Base-by-base conservation (phyloP, 2,113 vertebrate species). In the Epinephelus cyanopodus region DNA sequence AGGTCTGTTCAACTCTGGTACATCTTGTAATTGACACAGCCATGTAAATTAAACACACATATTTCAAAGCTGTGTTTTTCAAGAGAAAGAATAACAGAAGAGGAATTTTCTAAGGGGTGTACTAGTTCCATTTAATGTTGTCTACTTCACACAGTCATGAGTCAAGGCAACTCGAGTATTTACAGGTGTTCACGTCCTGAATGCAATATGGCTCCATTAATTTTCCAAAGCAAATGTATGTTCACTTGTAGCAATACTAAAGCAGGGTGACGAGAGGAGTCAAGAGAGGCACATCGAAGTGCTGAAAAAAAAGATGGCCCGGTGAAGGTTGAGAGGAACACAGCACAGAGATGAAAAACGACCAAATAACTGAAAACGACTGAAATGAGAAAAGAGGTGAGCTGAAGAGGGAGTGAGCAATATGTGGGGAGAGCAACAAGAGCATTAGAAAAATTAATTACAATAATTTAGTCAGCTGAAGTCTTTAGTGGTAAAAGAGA, bases 341-440 rank as follows among this genome's bases (percentile, higher is more conserved):
- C 75, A 84, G 91, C 85, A 83, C 82, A 74, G 74, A 86, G 75
- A 93, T 90, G 89, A 92, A 91, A 90, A 90, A 83, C 65, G 17
- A 6, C 6, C 23, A 47, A 25, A 50, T 18, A 65, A 73, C 12
- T 54, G 25, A 80, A 63, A 66, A 71, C 58, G 52, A 70, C 53
- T 62, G 53, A 78, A 50, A 63, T 57, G 57, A 74, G 57, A 72
- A 3, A 10, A 67, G 57, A 72, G 58, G n/a, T 74, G 64, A 14
- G 13, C 25, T 58, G 33, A n/a, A 48, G 27, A 74, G 1, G 18
- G 29, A 63, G 25, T 15, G 23, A 53, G 13, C 4, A 62, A 58
- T 57, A 11, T 54, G 18, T 39, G 39, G 15, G 62, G 9, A 45
- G 33, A 58, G 13, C 23, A n/a, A 2, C 37, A 5, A 9, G 27